These are phyloP conservation scores for Mus pahari DNA, from an alignment of 2,113 vertebrate species.

Conservation along the genomic window DNA sequence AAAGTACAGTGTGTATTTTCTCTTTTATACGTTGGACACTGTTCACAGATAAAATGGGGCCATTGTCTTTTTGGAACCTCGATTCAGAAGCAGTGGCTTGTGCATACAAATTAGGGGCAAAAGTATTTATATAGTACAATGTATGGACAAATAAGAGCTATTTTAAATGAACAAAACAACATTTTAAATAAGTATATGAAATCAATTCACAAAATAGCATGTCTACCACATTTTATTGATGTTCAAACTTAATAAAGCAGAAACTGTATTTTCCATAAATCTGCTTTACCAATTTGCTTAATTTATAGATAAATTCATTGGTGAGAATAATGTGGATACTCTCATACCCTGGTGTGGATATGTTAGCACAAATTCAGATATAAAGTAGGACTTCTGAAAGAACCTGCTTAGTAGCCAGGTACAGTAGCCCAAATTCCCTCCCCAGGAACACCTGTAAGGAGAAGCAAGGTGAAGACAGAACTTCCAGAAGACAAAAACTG, in stretches of 20 bases:
- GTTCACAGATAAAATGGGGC: neutral
- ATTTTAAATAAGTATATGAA: constrained; percentile 38
- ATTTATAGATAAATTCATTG: neutral
- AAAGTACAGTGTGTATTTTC: neutral
- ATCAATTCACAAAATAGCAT: constrained; percentile 46
- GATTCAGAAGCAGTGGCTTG: neutral
- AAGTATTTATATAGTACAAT: neutral
- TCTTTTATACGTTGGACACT: neutral
- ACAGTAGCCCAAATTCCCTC: neutral
- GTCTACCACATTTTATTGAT: constrained; percentile 18
- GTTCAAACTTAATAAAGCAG: neutral
- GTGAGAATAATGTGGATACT: neutral
- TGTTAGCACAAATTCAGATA: constrained; percentile 1
- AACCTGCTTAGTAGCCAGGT: neutral
- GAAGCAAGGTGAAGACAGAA: neutral
- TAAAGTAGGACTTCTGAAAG: constrained; percentile 35
- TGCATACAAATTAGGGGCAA: neutral
- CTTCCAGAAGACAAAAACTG: neutral
- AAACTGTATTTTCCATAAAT: neutral
- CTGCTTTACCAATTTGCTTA: constrained; percentile 46
- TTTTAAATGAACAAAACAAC: neutral
- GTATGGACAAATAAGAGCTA: constrained; percentile 16
- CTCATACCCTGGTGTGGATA: neutral
- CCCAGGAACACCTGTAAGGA: neutral
- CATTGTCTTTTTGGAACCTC: neutral